phyloP scores from a whole-genome alignment of 2,113 vertebrate genomes.

The Maylandia zebra region DNA sequence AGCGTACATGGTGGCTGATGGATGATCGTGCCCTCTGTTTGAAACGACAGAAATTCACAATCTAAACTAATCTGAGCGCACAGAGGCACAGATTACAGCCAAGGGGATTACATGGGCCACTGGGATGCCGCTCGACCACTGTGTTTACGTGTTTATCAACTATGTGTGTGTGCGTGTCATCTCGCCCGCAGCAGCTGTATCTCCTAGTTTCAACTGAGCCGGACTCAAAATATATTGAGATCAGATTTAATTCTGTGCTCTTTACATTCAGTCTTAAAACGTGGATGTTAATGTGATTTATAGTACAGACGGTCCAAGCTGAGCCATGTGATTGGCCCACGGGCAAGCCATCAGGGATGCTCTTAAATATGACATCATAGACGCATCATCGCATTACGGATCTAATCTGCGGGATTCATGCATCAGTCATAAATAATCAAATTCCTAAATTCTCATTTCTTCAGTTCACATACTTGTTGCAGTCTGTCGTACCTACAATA shows the following conservation, averaged over 20 bases:
- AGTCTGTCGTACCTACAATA: background rate
- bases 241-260: background rate
- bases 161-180: background rate
- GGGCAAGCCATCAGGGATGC: conserved; percentile 7
- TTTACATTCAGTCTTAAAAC: background rate
- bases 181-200: background rate
- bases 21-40: conserved; percentile 2
- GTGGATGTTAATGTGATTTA: background rate
- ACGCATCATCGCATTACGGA: conserved; percentile 25
- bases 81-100: conserved; percentile 62
- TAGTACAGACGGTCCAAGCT: background rate
- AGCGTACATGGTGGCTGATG: background rate
- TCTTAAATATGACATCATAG: conserved; percentile 47
- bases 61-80: conserved; percentile 58
- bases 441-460: background rate
- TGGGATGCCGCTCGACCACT: conserved; percentile 33
- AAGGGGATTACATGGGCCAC: conserved; percentile 53
- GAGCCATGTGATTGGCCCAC: conserved; percentile 8
- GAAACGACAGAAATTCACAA: conserved; percentile 43
- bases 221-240: background rate
- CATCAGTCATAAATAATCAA: conserved; percentile 41
- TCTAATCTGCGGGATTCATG: conserved; percentile 40
- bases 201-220: background rate
- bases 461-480: background rate
- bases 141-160: background rate